These are phyloP conservation scores for Thomomys bottae DNA, from an alignment of 2,113 vertebrate species.

Conservation along the genomic window DNA sequence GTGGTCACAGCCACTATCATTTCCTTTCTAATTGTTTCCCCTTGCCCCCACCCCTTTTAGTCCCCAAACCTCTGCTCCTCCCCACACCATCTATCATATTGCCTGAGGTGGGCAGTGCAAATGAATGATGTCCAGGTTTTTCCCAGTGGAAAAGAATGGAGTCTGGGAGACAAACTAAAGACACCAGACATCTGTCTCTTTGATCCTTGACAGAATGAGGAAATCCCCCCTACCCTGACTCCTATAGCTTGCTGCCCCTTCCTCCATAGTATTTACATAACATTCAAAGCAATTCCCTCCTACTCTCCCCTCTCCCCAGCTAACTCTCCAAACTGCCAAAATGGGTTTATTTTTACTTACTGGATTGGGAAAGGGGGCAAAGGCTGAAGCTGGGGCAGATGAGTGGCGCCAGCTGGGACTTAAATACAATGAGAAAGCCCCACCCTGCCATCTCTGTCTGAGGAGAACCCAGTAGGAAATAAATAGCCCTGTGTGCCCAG, in stretches of 20 bases:
- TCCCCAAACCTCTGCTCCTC: too few species aligned
- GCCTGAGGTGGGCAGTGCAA: neutral
- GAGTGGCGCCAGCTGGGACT: slow-evolving; percentile 49
- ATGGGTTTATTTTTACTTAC: slow-evolving; percentile 56
- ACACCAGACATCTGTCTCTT: neutral
- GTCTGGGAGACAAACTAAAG: neutral
- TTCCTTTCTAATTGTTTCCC: neutral
- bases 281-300: neutral
- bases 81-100: accelerated
- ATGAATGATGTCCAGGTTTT: neutral
- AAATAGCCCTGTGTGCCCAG: neutral
- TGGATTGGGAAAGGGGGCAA: slow-evolving; percentile 47
- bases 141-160: neutral
- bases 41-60: neutral
- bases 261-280: neutral
- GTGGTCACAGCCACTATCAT: neutral
- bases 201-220: neutral
- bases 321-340: neutral
- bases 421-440: slow-evolving; percentile 40
- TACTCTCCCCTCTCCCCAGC: neutral
- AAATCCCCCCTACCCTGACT: neutral
- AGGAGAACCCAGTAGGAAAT: slow-evolving; percentile 29
- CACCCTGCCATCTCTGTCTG: neutral
- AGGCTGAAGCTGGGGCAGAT: slow-evolving; percentile 29
- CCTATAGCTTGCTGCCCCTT: neutral